Evolutionary conservation across 2,888 invertebrate species (phyloP), one percentile per base, ranked within the genome.

Genomic region (Andricus quercusramuli): DNA sequence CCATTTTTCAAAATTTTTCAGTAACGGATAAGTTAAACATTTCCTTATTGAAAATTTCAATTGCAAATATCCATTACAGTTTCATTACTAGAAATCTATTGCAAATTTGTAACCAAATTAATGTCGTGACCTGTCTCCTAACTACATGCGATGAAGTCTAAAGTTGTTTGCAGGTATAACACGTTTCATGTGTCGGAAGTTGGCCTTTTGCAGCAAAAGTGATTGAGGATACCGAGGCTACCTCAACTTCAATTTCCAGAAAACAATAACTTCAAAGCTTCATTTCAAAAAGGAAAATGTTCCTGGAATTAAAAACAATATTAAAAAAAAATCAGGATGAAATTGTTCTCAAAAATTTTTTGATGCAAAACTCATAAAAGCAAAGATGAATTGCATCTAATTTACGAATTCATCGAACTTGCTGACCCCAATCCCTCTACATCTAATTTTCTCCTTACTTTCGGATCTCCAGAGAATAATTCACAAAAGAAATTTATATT

Each of bases 111-210:
- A 29, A 29, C 20, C 25, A 1, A 13, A 32, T 56, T 74, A 51
- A 29, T 32, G 29, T 74, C 51, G 70, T 56, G 70, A 74, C 68
- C 20, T 29, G 51, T 51, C 17, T 17, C 20, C 51, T 32, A 37
- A 74, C n/a, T 56, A 56, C 13, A n/a, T n/a, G 51, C 56, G 32
- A 56, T 56, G 56, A 74, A 25, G 25, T 47, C 44, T 44, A 25
- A 44, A 74, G 56, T 15, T 13, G 32, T 74, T 74, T 74, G 47
- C 47, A 51, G 70, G 20, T 51, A 51, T 56, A 74, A 74, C 22
- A 20, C 29, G 70, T 74, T 74, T 51, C 70, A 51, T 51, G 1
- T 74, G 25, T 32, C 25, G 70, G 68, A 68, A 68, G 68, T 68
- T 68, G 1, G 25, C 68, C 47, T 25, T 68, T 68, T 68, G 47